phyloP scores from a whole-genome alignment of 2,113 vertebrate species.

The Cyanoderma ruficeps region DNA sequence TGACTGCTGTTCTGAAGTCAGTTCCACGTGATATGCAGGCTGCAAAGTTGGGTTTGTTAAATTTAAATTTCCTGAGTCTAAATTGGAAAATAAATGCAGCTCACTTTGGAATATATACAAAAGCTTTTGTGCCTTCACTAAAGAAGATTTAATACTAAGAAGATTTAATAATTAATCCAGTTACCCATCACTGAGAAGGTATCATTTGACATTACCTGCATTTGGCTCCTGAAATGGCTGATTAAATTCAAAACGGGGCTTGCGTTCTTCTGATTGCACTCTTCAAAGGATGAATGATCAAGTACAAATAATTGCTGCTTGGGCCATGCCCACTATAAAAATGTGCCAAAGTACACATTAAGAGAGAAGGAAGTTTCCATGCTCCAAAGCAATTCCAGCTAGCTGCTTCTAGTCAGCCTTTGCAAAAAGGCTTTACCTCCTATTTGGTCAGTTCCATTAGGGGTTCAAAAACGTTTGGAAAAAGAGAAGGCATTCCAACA shows the following conservation, averaged over 20 bases:
- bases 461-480: not conserved
- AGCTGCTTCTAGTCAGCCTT: not conserved
- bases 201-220: not conserved
- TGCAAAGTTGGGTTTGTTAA: not conserved
- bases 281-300: not conserved
- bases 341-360: conserved; percentile 34
- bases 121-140: not conserved
- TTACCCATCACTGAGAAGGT: conserved; percentile 4
- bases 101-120: not conserved
- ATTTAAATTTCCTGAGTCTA: not conserved
- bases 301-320: conserved; percentile 16
- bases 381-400: not conserved
- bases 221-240: not conserved
- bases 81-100: not conserved
- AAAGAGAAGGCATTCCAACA: not conserved
- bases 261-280: not conserved
- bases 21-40: not conserved
- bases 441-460: not conserved
- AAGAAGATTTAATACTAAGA: not conserved
- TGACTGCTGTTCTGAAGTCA: not conserved
- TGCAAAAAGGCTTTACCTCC: not conserved
- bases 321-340: not conserved
- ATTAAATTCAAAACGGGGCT: not conserved
- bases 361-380: conserved; percentile 7
- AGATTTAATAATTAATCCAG: conserved; percentile 39